Conservation (phyloP, 2,113 vertebrate species). For the Hippopotamus amphibius region DNA sequence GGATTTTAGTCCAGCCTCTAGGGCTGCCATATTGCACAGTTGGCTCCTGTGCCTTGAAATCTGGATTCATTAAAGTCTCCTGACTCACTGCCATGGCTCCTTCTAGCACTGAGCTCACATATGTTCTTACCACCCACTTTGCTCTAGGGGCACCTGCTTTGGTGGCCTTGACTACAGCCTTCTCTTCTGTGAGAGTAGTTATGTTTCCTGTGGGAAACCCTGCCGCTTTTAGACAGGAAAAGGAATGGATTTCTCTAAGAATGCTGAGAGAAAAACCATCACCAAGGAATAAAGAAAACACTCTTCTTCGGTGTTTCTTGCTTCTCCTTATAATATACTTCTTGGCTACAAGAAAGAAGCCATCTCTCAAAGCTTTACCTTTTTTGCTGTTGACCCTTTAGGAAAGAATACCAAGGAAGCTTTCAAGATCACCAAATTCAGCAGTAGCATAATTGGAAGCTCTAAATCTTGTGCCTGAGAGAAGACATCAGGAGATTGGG, state of each 20-base stretch:
- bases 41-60: conserved; percentile 24
- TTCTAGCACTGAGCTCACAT: conserved; percentile 47
- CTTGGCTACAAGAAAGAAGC: background rate
- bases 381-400: background rate
- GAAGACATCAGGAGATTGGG: background rate
- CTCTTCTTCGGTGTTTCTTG: background rate
- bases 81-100: conserved; percentile 38
- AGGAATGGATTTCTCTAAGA: conserved; percentile 5
- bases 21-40: background rate
- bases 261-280: background rate
- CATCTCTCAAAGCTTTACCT: conserved; percentile 11
- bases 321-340: background rate
- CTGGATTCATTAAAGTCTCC: conserved; percentile 10
- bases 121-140: background rate
- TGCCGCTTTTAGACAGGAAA: background rate
- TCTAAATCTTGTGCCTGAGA: background rate
- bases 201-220: background rate
- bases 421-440: conserved; percentile 45
- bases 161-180: conserved; percentile 13
- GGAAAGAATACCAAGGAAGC: background rate
- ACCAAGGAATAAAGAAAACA: background rate
- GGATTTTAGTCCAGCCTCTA: background rate
- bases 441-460: background rate
- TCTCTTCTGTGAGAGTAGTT: background rate
- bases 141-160: background rate